Base-by-base conservation (phyloP, 1,140 invertebrate species). In the Venturia canescens region DNA sequence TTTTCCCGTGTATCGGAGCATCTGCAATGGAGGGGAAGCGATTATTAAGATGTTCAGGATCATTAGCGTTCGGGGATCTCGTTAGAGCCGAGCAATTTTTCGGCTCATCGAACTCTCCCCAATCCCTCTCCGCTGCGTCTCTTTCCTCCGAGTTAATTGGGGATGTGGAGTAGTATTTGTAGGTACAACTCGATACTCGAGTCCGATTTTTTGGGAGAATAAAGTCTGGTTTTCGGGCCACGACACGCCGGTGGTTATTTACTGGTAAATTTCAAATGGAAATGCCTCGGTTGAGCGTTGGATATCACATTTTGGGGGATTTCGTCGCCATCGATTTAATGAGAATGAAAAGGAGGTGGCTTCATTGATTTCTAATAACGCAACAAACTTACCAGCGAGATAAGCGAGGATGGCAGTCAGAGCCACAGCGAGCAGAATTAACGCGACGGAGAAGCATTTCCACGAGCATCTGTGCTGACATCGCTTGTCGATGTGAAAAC, bases 401-500 rank as follows among this genome's bases (percentile, higher is more conserved):
- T 98, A 99, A 83, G 97, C 96, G 86, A 98, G 94, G 94, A 98
- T 97, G 79, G 97, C 97, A 84, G 97, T 95, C 84, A 98, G 94
- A 82, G 96, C 95, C 83, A 98, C 96, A 88, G 95, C 95, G 85
- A 98, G 92, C 85, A 98, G 94, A 88, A 98, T 97, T 91, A 98
- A 95, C 83, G 96, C 95, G 90, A 98, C 96, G 89, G 96, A 96
- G 88, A 97, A 95, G 92, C 97, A 98, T 92, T 98, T 98, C 98
- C 98, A 99, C 86, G 97, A 97, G 93, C 97, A 98, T 82, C 96
- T 94, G 88, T 97, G 96, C 87, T 97, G 96, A 91, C 97, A 97
- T 81, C 97, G 94, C 92, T 98, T 98, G 92, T 98, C 96, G 93
- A 98, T 97, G 93, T 97, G 96, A 93, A 98, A 98, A 88, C 97